Evolutionary conservation across 2,113 vertebrate genomes (phyloP), one percentile per base, ranked within the genome.

Genomic region (Gallinago paraguaiae): DNA sequence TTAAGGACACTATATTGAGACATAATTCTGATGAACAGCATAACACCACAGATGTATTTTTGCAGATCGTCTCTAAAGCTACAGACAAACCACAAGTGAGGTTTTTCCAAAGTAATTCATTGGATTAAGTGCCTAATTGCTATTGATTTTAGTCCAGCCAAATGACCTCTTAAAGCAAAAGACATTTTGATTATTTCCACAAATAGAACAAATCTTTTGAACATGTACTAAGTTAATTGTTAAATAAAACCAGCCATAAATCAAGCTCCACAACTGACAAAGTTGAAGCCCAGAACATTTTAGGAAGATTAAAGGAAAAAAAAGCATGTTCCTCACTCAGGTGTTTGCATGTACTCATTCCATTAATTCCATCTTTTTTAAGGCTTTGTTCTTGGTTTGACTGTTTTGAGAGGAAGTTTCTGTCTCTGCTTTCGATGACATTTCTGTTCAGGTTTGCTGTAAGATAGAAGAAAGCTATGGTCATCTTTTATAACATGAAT

Each of bases 241-340:
- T 61, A 75, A 79, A 59, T 70, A 74, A 88, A 81, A 78, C 51
- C 13, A 65, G 23, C 11, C 16, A 5, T 6, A 82, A 39, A 65
- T n/a, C 16, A 53, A 86, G 4, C 1, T 7, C 16, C 27, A 33
- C 24, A 86, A 15, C 19, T 82, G 9, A 43, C 14, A 51, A 39
- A 43, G 9, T 7, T 56, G 22, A 69, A 83, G 30, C 19, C 59
- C 1, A 46, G 39, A 80, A 4, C 0, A 14, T 59, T 79, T 85
- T 60, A 59, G 37, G 14, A 88, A 79, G 7, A 75, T 35, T 53
- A 48, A 41, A 75, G 20, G 31, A 69, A 78, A 65, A 43, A 43
- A 90, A 74, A 13, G 0, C 3, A 6, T 30, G 6, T 39, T 63
- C 4, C 20, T 1, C 18, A 27, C n/a, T 19, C 2, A 1, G 4